Percentiles rank a stretch among this genome's conserved stretches.
These are phyloP conservation scores for Tiliacea aurago DNA, from an alignment of 2,888 invertebrate genomes.

Conservation along the genomic window DNA sequence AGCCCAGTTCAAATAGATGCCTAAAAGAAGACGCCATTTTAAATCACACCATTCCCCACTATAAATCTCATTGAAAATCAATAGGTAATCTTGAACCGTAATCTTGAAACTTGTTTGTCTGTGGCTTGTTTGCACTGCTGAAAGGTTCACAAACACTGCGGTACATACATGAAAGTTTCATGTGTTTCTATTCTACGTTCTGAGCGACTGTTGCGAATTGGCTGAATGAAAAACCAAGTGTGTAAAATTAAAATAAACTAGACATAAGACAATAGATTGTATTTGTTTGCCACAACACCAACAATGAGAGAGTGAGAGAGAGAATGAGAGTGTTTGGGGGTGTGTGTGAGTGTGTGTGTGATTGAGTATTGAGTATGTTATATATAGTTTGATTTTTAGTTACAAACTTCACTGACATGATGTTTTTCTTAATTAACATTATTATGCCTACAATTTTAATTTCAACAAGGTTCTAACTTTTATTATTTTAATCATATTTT, in stretches of 20 bases:
- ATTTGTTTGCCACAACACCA: background rate
- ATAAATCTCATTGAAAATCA: slow-evolving; percentile 71
- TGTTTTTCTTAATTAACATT: too few species aligned
- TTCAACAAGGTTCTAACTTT: too few species aligned
- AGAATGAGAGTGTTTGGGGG: too few species aligned
- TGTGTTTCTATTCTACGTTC: slow-evolving; percentile 58
- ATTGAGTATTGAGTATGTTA: too few species aligned
- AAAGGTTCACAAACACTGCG: slow-evolving; percentile 74
- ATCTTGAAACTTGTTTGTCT: slow-evolving; percentile 69
- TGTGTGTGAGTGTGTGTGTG: too few species aligned
- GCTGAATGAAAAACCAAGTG: background rate
- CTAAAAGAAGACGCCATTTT: slow-evolving; percentile 23
- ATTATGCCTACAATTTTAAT: too few species aligned
- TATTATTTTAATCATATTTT: too few species aligned
- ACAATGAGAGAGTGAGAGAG: too few species aligned
- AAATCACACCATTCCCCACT: slow-evolving; percentile 29
- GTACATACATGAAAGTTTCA: slow-evolving; percentile 76
- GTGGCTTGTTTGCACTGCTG: slow-evolving; percentile 76
- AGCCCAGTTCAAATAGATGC: slow-evolving; percentile 1
- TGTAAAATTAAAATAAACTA: background rate
- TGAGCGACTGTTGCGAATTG: slow-evolving; percentile 10
- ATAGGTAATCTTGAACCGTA: slow-evolving; percentile 60
- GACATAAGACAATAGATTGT: background rate
- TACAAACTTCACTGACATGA: too few species aligned
- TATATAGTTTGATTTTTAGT: too few species aligned